Base-by-base conservation (phyloP, 2,888 invertebrate species). In the Drosophila putrida region DNA sequence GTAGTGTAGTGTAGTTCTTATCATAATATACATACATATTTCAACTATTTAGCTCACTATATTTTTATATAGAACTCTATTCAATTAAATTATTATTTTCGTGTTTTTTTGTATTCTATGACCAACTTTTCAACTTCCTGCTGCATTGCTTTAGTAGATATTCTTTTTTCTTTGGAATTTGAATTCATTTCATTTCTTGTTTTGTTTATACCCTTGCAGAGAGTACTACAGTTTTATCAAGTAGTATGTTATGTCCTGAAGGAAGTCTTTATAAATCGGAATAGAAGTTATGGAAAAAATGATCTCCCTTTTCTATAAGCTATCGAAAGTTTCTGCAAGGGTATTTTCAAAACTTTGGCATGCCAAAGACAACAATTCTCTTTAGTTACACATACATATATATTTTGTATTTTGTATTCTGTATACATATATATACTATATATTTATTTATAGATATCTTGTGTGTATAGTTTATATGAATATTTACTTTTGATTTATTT, bases 141-240 rank as follows among this genome's bases (percentile, higher is more conserved):
- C 61, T 86, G 82, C 86, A 80, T 82, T 72, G 75, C 78, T 70
- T 70, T 49, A 9, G 33, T 72, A 49, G 41, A 49, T 76, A 31
- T 33, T 33, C 15, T 39, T 4, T 33, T 60, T 15, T 6, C 27
- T 36, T 27, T 15, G 20, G 13, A 33, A 28, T 27, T 47, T 50
- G 38, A 3, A 20, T 20, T 20, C 20, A 2, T 20, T 20, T 20
- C 3, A 43, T 41, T 39, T 33, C 20, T 13, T 36, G 15, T 28
- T 41, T 9, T 13, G 0, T 43, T 4, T 6, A 44, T 54, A 54
- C 54, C 54, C 54, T 35, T 43, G 54, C 54, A 43, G 54, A 55
- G 33, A 28, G 36, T 46, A 8, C 44, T 27, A 20, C 10, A 13
- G 33, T 27, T 33, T 35, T 27, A 0, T 11, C 6, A 15, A 6